A percentile compares a stretch with the other conserved stretches of the same genome.
Evolutionary conservation across 2,113 vertebrate species (phyloP).

Genomic region (Sinosuthora webbiana): DNA sequence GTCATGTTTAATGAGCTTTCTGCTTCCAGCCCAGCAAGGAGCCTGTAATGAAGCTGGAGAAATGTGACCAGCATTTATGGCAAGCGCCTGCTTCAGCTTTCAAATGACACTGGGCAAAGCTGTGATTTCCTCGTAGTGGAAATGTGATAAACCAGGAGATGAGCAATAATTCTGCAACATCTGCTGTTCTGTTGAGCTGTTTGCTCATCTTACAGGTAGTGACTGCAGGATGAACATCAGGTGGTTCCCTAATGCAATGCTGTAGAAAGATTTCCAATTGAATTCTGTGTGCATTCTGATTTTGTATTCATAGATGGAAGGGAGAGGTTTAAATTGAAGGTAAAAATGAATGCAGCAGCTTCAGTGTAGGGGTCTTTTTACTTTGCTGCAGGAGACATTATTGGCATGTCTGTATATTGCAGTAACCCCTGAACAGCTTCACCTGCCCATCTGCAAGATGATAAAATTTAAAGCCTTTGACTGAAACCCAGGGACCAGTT

Average conservation of each 20-base stretch:
- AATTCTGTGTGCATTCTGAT: not conserved
- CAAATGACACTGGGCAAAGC: not conserved
- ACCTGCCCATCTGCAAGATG: not conserved
- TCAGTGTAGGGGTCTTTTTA: not conserved
- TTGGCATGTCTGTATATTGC: not conserved
- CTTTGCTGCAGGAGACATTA: not conserved
- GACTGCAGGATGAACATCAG: not conserved
- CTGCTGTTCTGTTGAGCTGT: not conserved
- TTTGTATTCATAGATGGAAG: not conserved
- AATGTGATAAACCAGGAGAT: not conserved
- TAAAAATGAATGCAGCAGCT: not conserved
- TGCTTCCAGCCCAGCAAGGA: not conserved
- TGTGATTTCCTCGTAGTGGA: not conserved
- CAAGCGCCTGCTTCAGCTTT: not conserved
- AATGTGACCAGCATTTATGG: not conserved
- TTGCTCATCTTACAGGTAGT: not conserved
- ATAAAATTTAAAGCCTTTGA: not conserved
- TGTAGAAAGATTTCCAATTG: not conserved
- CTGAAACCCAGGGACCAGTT: not conserved
- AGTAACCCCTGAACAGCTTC: not conserved
- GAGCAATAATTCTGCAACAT: not conserved
- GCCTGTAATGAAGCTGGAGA: not conserved
- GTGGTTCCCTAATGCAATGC: not conserved
- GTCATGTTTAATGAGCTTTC: not conserved
- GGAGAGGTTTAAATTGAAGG: not conserved